These are phyloP conservation scores for Synanthedon myopaeformis DNA, from an alignment of 2,888 invertebrate genomes.

Conservation along the genomic window DNA sequence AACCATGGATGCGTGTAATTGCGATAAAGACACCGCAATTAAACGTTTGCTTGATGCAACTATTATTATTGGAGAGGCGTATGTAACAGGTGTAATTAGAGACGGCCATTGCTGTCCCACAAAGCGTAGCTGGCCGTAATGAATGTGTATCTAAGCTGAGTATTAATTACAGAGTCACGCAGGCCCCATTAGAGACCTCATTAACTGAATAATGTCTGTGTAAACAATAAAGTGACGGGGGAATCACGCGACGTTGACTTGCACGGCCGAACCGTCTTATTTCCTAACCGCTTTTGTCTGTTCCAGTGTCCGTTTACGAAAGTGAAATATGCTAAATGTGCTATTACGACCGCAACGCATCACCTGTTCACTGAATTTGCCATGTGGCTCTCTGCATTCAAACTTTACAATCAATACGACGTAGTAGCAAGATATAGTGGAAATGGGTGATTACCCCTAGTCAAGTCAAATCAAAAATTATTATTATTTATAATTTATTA, in stretches of 20 bases:
- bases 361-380: too few species aligned
- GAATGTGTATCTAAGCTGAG: slow-evolving; percentile 10
- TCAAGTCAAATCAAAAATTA: too few species aligned
- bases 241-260: slow-evolving; percentile 56
- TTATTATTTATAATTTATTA: too few species aligned
- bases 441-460: too few species aligned
- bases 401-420: too few species aligned
- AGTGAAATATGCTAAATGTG: slow-evolving; percentile 31
- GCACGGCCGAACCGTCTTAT: slow-evolving; percentile 22
- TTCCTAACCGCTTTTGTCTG: slow-evolving; percentile 9
- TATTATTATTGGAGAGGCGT: slow-evolving; percentile 33
- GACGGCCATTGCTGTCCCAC: slow-evolving; percentile 15
- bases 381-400: too few species aligned
- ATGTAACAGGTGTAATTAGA: slow-evolving; percentile 17
- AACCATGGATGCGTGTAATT: slow-evolving; percentile 66
- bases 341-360: slow-evolving; percentile 20
- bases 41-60: slow-evolving; percentile 45
- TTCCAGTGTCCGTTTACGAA: slow-evolving; percentile 21
- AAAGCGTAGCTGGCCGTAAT: slow-evolving; percentile 7
- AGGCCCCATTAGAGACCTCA: slow-evolving; percentile 42
- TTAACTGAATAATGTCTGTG: slow-evolving; percentile 49
- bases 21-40: slow-evolving; percentile 51
- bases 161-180: slow-evolving; percentile 51
- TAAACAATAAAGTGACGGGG: slow-evolving; percentile 48
- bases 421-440: too few species aligned